Evolutionary conservation across 2,888 invertebrate species (phyloP), one percentile per base, ranked within the genome.

Genomic region (Listrodromus nycthemerus): DNA sequence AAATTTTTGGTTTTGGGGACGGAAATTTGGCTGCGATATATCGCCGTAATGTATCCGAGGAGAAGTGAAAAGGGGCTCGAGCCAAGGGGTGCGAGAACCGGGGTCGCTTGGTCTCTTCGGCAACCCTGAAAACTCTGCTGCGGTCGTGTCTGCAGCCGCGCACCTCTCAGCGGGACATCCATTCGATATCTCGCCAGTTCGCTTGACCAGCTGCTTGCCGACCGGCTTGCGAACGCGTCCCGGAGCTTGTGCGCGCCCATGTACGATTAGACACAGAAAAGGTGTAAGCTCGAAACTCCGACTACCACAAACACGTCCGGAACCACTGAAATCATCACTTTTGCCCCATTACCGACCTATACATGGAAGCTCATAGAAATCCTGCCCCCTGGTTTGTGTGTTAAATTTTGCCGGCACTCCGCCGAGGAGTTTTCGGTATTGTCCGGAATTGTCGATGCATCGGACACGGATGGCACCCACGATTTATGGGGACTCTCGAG

Each of bases 191-290:
- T 50, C 78, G 41, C 24, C 78, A 71, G 61, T 87, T 86, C 88
- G 90, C 91, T 91, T 91, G 90, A 91, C 91, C 90, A 91, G 91
- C 91, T 91, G 91, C 87, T 79, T 78, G 80, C 70, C 55, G 13
- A 63, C 6, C 67, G 41, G 61, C 55, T 27, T 58, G 71, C 41
- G 50, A 73, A 76, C 66, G 21, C 66, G 73, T 58, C 16, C 58
- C 1, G 3, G 19, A 33, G 55, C 50, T 52, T 65, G 33, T 71
- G 65, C 58, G 55, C 73, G 73, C 55, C 73, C 65, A 71, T 79
- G 58, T 58, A 77, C 85, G 78, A 87, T 87, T 86, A 86, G 87
- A 80, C 80, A 82, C 82, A 84, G 81, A 63, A 80, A 80, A 80
- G 71, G 77, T 80, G 80, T 80, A 73, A 83, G 80, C 71, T 73